Base-by-base conservation (phyloP, 2,888 invertebrate species). In the Spilarctia lutea region DNA sequence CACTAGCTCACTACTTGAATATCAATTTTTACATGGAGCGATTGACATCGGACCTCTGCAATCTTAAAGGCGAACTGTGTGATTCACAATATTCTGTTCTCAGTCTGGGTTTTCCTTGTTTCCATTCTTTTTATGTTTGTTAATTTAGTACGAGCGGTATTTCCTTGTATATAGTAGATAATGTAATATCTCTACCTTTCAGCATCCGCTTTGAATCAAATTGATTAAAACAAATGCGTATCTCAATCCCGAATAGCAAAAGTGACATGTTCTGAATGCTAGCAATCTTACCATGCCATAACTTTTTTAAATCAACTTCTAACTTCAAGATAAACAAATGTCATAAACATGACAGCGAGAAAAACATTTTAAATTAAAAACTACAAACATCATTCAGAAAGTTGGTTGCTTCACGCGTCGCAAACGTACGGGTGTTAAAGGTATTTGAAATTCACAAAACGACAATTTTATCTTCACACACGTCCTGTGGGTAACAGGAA, bases 281-380 rank as follows among this genome's bases (percentile, higher is more conserved):
- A 18, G 16, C 16, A 6, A 18, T 16, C 18, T 63, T 7, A 7
- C 18, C 30, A 63, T 16, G 18, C 30, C 30, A 30, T 18, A 63
- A 30, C 30, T 30, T 63, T 27, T 27, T 63, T 18, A 63, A 60
- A 56, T 56, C 1, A 60, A 30, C 4, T 30, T n/a, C 39, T 8
- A 24, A n/a, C 24, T 39, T 39, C 39, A 63, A 63, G 24, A 35
- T 20, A 66, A 39, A 35, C 35, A 65, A 39, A 66, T 13, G 24
- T 35, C 20, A 13, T 33, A 66, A 66, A 39, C 20, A 66, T 35
- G 11, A 10, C 3, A 39, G 13, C 16, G 63, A 30, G 30, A 30
- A 30, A 30, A 63, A 63, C 63, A 66, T 66, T 66, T 66, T n/a
- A 39, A 66, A 35, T 66, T 66, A 66, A 66, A 35, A 66, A 66